Evolutionary conservation across 2,888 invertebrate species (phyloP).

Genomic region (Cheilosia urbana): DNA sequence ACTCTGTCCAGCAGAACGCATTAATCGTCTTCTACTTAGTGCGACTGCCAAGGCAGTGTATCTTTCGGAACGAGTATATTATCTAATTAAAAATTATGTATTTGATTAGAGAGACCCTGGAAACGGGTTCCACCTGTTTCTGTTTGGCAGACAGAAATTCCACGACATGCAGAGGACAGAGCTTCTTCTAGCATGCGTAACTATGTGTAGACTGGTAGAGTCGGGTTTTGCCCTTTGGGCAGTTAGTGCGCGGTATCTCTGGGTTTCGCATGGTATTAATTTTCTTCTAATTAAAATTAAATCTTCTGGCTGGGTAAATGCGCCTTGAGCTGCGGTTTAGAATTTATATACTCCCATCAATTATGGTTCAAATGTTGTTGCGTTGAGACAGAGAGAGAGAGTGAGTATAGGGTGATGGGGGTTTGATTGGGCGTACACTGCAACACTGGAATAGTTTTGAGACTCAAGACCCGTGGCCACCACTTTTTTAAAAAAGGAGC

Average conservation of each 20-base stretch:
- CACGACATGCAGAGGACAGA: background rate
- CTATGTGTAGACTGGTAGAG: constrained; percentile 27
- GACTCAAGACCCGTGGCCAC: no score
- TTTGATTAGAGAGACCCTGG: constrained; percentile 56
- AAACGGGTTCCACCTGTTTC: constrained; percentile 62
- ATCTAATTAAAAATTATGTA: constrained; percentile 70
- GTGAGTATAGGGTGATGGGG: constrained; percentile 8
- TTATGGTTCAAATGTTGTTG: constrained; percentile 26
- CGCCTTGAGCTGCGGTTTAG: constrained; percentile 30
- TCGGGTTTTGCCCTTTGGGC: constrained; percentile 29
- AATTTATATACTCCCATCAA: constrained; percentile 40
- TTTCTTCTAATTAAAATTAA: constrained; percentile 69
- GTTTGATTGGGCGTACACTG: background rate
- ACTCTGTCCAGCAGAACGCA: constrained; percentile 46
- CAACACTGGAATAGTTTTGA: no score
- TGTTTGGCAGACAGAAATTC: constrained; percentile 38
- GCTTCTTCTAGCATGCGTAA: constrained; percentile 18
- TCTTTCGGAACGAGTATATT: constrained; percentile 15
- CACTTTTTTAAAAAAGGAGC: no score
- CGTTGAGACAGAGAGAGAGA: background rate
- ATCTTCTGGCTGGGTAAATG: constrained; percentile 45
- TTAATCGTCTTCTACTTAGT: constrained; percentile 64
- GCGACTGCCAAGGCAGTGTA: background rate
- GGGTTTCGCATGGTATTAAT: constrained; percentile 31
- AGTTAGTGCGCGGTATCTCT: constrained; percentile 1